These are phyloP conservation scores for Gymnoscopelus braueri DNA, from an alignment of 2,797 vertebrate genomes.

Conservation along the genomic window DNA sequence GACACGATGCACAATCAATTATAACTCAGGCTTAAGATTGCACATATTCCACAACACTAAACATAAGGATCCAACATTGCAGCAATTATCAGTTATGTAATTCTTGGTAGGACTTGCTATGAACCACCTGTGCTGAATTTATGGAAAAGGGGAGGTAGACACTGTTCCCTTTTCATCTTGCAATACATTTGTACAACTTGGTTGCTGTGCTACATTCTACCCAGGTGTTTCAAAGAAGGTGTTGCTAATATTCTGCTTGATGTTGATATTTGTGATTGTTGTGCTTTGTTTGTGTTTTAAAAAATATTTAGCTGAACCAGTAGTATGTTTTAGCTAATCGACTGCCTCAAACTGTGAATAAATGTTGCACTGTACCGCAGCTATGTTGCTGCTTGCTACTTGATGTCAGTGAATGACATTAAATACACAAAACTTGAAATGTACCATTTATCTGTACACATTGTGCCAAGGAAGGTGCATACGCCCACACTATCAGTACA, in stretches of 20 bases:
- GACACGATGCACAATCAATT: no score
- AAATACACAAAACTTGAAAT: slow-evolving; percentile 52
- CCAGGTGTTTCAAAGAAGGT: slow-evolving; percentile 14
- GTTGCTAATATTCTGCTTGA: slow-evolving; percentile 22
- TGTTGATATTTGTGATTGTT: slow-evolving; percentile 28
- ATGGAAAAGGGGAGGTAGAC: no score
- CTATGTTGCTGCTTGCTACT: slow-evolving; percentile 48
- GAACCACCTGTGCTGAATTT: slow-evolving; percentile 24
- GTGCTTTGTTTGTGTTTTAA: slow-evolving; percentile 43
- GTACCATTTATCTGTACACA: slow-evolving; percentile 29
- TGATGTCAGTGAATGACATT: slow-evolving; percentile 45
- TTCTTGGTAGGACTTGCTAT: slow-evolving; percentile 15
- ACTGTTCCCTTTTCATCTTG: slow-evolving; percentile 24
- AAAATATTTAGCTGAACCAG: slow-evolving; percentile 39
- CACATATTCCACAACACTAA: slow-evolving; percentile 15
- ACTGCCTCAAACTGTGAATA: slow-evolving; percentile 77
- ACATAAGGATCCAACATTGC: slow-evolving; percentile 22
- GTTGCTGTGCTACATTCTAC: slow-evolving; percentile 13
- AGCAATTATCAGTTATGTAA: background rate
- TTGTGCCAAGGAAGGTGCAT: slow-evolving; percentile 49
- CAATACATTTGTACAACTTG: slow-evolving; percentile 32
- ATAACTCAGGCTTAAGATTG: slow-evolving; percentile 13
- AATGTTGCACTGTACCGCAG: slow-evolving; percentile 68
- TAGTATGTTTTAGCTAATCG: slow-evolving; percentile 38
- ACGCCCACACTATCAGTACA: slow-evolving; percentile 26